Percentiles rank a stretch among this genome's conserved stretches.
Evolutionary conservation across 2,888 invertebrate species (phyloP).

Genomic region (Dryadula phaetusa): DNA sequence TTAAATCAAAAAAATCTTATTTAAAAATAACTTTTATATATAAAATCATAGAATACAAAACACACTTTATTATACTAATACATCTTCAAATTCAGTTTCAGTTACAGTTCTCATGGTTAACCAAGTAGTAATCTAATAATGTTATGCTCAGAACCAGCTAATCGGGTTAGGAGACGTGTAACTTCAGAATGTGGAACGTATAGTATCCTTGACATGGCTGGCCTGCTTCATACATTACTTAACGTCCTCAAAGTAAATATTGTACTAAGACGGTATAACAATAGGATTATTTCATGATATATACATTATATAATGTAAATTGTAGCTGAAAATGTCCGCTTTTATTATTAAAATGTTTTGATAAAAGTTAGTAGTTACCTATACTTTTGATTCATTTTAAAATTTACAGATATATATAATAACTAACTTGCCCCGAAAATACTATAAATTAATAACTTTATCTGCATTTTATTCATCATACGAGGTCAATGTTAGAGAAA

Average conservation of each 20-base stretch:
- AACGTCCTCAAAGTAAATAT: constrained; percentile 24
- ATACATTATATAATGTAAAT: neutral
- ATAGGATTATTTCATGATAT: neutral
- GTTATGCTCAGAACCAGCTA: constrained; percentile 20
- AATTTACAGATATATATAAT: too few species aligned
- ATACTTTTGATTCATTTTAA: too few species aligned
- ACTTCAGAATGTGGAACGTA: constrained; percentile 38
- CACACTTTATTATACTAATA: neutral
- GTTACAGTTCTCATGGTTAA: constrained; percentile 19
- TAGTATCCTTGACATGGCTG: constrained; percentile 40
- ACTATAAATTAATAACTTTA: too few species aligned
- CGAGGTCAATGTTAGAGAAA: too few species aligned
- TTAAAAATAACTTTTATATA: too few species aligned
- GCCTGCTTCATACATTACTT: constrained; percentile 35
- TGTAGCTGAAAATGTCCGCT: too few species aligned
- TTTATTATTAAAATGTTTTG: too few species aligned
- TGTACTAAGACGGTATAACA: neutral
- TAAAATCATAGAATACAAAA: neutral
- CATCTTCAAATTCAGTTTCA: constrained; percentile 3
- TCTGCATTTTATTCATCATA: too few species aligned
- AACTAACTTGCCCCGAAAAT: too few species aligned
- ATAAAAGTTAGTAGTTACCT: too few species aligned
- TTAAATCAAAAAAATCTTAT: too few species aligned
- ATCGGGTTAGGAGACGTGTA: constrained; percentile 33
- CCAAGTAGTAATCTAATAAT: constrained; percentile 24